Percentiles rank a stretch among this genome's conserved stretches.
Conservation (phyloP, 2,888 invertebrate species). For the Drosophila maculinotata region DNA sequence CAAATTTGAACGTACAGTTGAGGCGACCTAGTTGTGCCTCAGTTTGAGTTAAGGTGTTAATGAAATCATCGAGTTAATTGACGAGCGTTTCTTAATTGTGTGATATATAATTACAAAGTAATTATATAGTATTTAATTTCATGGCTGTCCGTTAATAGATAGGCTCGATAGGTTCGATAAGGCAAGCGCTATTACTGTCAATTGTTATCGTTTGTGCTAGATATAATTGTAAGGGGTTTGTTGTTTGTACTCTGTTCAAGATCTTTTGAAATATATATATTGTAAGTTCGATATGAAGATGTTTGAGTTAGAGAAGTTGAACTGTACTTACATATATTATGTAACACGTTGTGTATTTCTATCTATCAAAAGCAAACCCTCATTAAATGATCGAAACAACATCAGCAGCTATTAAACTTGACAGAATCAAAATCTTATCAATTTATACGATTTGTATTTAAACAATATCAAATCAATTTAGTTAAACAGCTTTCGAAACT, state of each 20-base stretch:
- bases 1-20: conserved; percentile 21
- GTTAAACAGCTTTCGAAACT: too few species aligned
- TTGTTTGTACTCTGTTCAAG: background rate
- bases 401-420: too few species aligned
- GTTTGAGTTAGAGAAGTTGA: too few species aligned
- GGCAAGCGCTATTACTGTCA: background rate
- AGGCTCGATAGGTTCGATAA: background rate
- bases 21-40: conserved; percentile 8
- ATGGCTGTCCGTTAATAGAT: background rate
- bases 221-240: background rate
- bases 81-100: conserved; percentile 13
- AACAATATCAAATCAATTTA: too few species aligned
- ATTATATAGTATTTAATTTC: background rate
- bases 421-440: too few species aligned
- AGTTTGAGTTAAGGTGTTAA: conserved; percentile 33
- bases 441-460: too few species aligned
- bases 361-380: too few species aligned
- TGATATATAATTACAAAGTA: conserved; percentile 4
- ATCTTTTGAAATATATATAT: too few species aligned
- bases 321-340: too few species aligned
- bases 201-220: background rate
- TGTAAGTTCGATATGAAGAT: too few species aligned
- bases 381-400: too few species aligned
- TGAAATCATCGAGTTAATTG: conserved; percentile 26
- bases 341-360: too few species aligned